A percentile compares a stretch with the other conserved stretches of the same genome.
Evolutionary conservation across 1,140 invertebrate genomes (phyloP).

Genomic region (Pemphigus obesinymphae): DNA sequence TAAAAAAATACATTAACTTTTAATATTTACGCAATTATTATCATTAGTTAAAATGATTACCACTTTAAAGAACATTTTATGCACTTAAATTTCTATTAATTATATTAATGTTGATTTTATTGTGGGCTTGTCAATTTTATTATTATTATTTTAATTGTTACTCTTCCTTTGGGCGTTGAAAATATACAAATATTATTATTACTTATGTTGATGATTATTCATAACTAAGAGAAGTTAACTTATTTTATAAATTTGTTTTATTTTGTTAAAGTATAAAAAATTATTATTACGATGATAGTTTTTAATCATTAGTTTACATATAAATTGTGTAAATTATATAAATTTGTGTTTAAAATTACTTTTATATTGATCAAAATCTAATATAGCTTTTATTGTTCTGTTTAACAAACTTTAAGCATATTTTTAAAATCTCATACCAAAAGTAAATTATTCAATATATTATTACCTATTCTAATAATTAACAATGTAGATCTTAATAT

Average conservation of each 20-base stretch:
- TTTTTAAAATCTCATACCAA: not conserved
- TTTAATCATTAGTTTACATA: not conserved
- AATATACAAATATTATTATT: not conserved
- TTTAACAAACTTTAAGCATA: constrained; percentile 1
- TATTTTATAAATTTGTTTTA: not conserved
- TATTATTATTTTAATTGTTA: not conserved
- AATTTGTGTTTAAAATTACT: constrained; percentile 5
- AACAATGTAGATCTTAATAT: not conserved
- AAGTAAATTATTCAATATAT: not conserved
- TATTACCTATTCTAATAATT: not conserved
- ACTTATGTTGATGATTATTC: not conserved
- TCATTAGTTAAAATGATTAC: constrained; percentile 17
- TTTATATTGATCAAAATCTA: not conserved
- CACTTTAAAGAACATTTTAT: not conserved
- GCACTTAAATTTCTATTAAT: constrained; percentile 24
- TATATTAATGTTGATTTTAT: not conserved
- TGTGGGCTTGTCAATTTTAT: constrained; percentile 22
- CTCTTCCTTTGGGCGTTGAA: not conserved
- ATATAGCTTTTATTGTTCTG: constrained; percentile 18
- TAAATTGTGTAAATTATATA: not conserved
- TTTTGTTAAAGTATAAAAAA: not conserved
- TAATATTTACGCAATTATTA: constrained; percentile 4
- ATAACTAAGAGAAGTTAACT: not conserved
- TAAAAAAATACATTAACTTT: not conserved
- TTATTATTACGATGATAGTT: not conserved